Conservation (phyloP, 2,113 vertebrate species). For the Chaenocephalus aceratus region DNA sequence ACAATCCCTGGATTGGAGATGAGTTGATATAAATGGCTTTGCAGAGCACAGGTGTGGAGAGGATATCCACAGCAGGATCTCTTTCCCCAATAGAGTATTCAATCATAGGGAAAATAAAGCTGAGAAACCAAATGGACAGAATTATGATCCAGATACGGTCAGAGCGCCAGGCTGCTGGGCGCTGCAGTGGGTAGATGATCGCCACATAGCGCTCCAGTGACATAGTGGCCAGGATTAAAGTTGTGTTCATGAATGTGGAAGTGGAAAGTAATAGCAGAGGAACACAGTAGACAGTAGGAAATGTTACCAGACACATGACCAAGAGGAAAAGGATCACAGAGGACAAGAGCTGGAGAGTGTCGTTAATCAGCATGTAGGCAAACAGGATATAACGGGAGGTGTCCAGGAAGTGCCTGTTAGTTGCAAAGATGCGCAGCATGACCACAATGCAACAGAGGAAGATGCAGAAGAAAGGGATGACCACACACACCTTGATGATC, state of each 20-base stretch:
- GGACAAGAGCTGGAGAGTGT: constrained; percentile 77
- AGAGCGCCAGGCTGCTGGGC: constrained; percentile 72
- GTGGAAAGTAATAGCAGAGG: constrained; percentile 76
- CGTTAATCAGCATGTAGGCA: constrained; percentile 83
- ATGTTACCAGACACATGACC: constrained; percentile 61
- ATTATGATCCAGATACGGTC: constrained; percentile 79
- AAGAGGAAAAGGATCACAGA: constrained; percentile 82
- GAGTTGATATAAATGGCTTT: constrained; percentile 52
- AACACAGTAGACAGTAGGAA: constrained; percentile 63
- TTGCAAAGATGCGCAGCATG: constrained; percentile 80
- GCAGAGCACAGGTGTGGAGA: constrained; percentile 60
- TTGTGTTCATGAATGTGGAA: constrained; percentile 79
- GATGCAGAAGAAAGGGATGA: constrained; percentile 73
- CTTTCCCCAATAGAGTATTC: constrained; percentile 57
- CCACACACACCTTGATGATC: constrained; percentile 79
- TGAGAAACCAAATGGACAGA: constrained; percentile 71
- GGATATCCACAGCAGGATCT: constrained; percentile 12
- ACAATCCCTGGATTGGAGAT: constrained; percentile 66
- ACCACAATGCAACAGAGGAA: constrained; percentile 78
- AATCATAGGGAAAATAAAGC: constrained; percentile 46
- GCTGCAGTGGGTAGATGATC: constrained; percentile 79
- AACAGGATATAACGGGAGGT: constrained; percentile 83
- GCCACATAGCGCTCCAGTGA: constrained; percentile 85
- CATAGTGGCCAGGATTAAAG: constrained; percentile 83
- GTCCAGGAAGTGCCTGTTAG: constrained; percentile 79